phyloP scores from a whole-genome alignment of 2,113 vertebrate genomes.

The Alligator mississippiensis region DNA sequence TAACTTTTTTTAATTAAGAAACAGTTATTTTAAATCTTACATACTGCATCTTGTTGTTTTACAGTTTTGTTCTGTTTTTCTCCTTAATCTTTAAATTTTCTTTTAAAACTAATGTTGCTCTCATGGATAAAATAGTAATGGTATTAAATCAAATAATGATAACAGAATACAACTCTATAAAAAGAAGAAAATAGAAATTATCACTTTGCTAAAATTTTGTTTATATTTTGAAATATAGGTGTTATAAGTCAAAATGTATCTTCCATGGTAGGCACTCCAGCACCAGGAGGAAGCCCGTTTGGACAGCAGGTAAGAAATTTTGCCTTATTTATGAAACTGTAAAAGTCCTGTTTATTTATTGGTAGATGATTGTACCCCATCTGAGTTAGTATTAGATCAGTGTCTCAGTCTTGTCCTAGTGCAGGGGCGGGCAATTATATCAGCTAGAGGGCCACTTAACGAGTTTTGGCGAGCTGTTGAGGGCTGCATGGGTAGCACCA shows the following conservation, averaged over 20 bases:
- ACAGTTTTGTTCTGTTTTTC: background rate
- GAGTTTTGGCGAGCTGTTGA: too few species aligned
- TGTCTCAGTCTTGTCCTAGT: background rate
- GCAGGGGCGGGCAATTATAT: too few species aligned
- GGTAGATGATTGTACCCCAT: background rate
- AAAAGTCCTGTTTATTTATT: background rate
- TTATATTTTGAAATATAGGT: conserved; percentile 85
- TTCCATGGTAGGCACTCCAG: conserved; percentile 87
- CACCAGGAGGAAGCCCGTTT: conserved; percentile 84
- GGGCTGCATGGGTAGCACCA: too few species aligned
- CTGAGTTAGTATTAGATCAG: background rate
- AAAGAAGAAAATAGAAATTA: conserved; percentile 15
- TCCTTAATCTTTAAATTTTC: background rate
- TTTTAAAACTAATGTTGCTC: background rate
- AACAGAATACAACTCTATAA: background rate
- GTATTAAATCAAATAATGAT: background rate
- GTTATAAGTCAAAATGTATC: conserved; percentile 91
- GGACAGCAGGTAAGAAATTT: conserved; percentile 89
- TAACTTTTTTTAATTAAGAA: background rate
- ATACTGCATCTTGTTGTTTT: background rate
- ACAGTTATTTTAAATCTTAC: background rate
- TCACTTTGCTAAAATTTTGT: conserved; percentile 51
- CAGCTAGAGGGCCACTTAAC: too few species aligned
- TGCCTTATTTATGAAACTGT: conserved; percentile 3
- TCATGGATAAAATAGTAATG: background rate